Conservation (phyloP, 2,888 invertebrate species). For the Ophraella communa region DNA sequence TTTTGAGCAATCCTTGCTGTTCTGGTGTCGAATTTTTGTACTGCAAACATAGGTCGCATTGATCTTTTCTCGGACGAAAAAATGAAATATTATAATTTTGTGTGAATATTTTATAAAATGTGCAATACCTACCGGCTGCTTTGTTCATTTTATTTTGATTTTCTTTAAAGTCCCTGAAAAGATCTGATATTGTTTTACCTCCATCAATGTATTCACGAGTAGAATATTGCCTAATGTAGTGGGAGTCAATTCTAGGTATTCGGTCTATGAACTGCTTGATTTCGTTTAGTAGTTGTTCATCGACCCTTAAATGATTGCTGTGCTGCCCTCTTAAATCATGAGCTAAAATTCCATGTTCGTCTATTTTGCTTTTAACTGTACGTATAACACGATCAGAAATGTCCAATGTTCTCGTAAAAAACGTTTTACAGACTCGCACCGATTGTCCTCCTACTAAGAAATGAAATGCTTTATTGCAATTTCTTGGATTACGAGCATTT, state of each 20-base stretch:
- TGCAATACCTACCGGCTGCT: neutral
- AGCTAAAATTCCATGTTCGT: neutral
- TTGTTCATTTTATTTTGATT: neutral
- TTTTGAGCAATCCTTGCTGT: neutral
- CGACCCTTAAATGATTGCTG: neutral
- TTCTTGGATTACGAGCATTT: neutral
- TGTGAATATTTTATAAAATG: neutral
- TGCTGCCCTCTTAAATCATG: neutral
- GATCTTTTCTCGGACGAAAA: slow-evolving; percentile 3
- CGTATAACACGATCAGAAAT: slow-evolving; percentile 10
- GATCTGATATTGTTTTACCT: neutral
- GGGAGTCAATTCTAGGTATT: slow-evolving; percentile 3
- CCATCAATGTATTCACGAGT: neutral
- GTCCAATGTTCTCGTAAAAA: neutral
- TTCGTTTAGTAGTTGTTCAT: neutral
- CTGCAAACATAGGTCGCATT: neutral
- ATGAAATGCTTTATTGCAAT: neutral
- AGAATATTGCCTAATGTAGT: neutral
- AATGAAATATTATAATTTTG: slow-evolving; percentile 8
- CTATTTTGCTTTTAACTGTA: neutral
- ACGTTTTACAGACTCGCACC: neutral
- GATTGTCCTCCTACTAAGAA: no score
- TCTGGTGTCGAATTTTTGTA: neutral
- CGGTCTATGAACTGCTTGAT: neutral
- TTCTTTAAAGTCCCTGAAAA: neutral